Evolutionary conservation across 2,888 invertebrate genomes (phyloP), one percentile per base, ranked within the genome.

Genomic region (Drosophila rellima): DNA sequence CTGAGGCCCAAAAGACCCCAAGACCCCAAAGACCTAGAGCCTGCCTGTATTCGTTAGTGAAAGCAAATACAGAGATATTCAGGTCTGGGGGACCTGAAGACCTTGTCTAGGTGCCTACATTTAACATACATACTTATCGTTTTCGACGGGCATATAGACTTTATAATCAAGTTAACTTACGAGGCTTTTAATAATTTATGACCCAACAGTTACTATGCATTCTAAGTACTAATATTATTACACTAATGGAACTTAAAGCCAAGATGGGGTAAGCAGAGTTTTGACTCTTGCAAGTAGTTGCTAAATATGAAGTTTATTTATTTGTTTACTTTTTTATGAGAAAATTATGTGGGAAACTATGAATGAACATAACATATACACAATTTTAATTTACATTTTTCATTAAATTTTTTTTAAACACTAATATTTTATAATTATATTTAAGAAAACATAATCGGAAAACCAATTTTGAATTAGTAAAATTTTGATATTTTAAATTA

Each of bases 11-110:
- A 52, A 45, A 66, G 70, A 64, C 73, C 77, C 73, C 63, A 70
- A 67, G 61, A 69, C 66, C 79, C 74, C 59, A 68, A 67, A 63
- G 48, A 68, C 69, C 74, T 60, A 39, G 35, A 47, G 33, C 61
- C 70, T 65, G 84, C 86, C 88, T 80, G 85, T 84, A 86, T 89
- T 85, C 85, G 85, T 86, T 86, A 89, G 89, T 73, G 67, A 86
- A 84, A 87, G 75, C 85, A 86, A 86, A 86, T 87, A 86, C 61
- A 51, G 62, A 61, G 70, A 56, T 61, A 61, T 73, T 73, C 59
- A 40, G 63, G 50, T 45, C 68, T 56, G 57, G 51, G 73, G 45
- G 44, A n/a, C 26, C 40, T 23, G 57, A 29, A 44, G 47, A 66
- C 50, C 74, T 73, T 50, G 69, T 52, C 74, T 65, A 59, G 75